phyloP scores from a whole-genome alignment of 2,888 invertebrate species.

The Agrilus biguttatus region DNA sequence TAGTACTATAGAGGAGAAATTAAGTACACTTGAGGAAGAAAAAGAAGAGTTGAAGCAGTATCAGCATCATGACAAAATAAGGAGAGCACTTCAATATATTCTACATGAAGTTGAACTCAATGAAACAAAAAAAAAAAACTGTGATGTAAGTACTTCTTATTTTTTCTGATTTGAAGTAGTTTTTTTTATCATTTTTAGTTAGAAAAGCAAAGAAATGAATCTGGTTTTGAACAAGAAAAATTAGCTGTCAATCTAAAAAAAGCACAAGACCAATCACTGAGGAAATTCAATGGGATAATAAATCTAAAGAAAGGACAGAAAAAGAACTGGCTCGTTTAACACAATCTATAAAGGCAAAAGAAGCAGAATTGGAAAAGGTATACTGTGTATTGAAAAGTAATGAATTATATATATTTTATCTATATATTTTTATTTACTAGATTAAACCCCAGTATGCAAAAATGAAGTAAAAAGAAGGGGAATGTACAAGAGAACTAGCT shows the following conservation, averaged over 20 bases:
- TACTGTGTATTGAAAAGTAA: background rate
- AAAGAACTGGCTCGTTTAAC: slow-evolving; percentile 76
- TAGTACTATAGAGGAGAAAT: slow-evolving; percentile 88
- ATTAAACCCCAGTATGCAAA: slow-evolving; percentile 87
- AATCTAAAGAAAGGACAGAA: slow-evolving; percentile 81
- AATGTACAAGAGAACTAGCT: slow-evolving; percentile 73
- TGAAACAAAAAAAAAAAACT: slow-evolving; percentile 82
- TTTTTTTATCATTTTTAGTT: slow-evolving; percentile 34
- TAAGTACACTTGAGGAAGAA: slow-evolving; percentile 93
- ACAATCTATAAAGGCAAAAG: slow-evolving; percentile 78
- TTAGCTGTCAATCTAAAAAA: slow-evolving; percentile 59
- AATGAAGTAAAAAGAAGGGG: slow-evolving; percentile 85
- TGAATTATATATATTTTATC: background rate
- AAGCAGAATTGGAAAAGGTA: slow-evolving; percentile 68
- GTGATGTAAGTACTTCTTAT: slow-evolving; percentile 46
- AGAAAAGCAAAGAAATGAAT: slow-evolving; percentile 60
- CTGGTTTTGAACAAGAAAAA: slow-evolving; percentile 72
- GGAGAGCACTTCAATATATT: slow-evolving; percentile 90
- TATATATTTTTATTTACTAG: slow-evolving; percentile 8
- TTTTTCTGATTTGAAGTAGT: background rate
- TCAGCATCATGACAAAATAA: slow-evolving; percentile 93
- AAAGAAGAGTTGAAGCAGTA: slow-evolving; percentile 98
- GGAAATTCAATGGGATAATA: slow-evolving; percentile 91
- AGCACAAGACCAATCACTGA: slow-evolving; percentile 68
- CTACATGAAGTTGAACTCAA: slow-evolving; percentile 93